These are phyloP conservation scores for Pocillopora grandis DNA, from an alignment of 92 coral and sea anemone species.

Conservation along the genomic window DNA sequence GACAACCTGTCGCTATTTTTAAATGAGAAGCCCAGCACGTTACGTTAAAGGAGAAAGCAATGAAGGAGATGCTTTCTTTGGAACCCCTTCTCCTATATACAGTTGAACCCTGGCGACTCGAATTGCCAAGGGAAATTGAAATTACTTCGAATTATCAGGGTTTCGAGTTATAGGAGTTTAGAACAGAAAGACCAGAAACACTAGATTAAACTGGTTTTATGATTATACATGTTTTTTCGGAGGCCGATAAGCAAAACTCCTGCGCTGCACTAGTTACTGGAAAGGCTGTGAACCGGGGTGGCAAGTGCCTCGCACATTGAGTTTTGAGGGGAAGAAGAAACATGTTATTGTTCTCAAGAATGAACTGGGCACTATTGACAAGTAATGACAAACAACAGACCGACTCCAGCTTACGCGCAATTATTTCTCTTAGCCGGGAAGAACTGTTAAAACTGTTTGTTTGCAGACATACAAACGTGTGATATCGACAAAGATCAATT, in stretches of 20 bases:
- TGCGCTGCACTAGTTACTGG: constrained; percentile 8
- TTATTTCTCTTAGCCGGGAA: too few species aligned
- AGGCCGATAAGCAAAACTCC: constrained; percentile 8
- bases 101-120: too few species aligned
- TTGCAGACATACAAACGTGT: too few species aligned
- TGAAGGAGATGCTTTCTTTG: too few species aligned
- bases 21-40: background rate
- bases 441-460: too few species aligned
- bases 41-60: too few species aligned
- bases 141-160: too few species aligned
- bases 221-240: background rate
- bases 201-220: background rate
- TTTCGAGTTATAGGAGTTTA: background rate
- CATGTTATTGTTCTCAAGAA: constrained; percentile 1
- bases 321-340: background rate
- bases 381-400: background rate
- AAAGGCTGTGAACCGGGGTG: constrained; percentile 12
- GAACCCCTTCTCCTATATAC: too few species aligned
- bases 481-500: too few species aligned
- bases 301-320: background rate
- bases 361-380: background rate
- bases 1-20: background rate
- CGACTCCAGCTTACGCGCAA: too few species aligned
- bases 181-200: background rate
- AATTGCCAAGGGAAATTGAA: too few species aligned